Evolutionary conservation across 92 coral and sea anemone genomes (phyloP), one percentile per base, ranked within the genome.

Genomic region (Paramuricea clavata): DNA sequence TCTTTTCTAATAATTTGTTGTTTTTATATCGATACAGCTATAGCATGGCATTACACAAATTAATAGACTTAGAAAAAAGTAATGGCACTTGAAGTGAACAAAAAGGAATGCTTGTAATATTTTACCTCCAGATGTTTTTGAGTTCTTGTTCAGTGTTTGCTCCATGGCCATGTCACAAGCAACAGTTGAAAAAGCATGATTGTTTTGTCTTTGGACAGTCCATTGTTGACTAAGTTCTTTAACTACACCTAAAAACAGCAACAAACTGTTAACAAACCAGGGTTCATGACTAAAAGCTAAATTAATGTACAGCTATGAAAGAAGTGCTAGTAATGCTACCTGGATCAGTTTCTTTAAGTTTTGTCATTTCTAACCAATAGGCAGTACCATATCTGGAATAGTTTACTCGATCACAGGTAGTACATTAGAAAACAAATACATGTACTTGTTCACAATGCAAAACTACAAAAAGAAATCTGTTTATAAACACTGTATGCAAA

Each of bases 311-410:
- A 26, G 28, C 22, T 28, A 67, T 28, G 4, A 67, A 3, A 28
- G 39, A 2, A 67, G n/a, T n/a, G n/a, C n/a, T n/a, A n/a, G n/a
- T n/a, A n/a, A 15, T 27, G 33, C 25, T 86, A 86, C 90, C 90
- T 86, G 90, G 90, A 47, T 78, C 76, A 32, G 90, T 86, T 21
- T 47, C 47, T 78, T 86, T 43, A 28, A 78, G 81, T 21, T 72
- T 36, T 17, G 76, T 77, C 90, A 86, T 86, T 50, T 86, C 90
- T 6, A 86, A 47, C 90, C 78, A 78, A 43, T 78, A 87, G 15
- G 90, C 86, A 2, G 90, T 59, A 12, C 87, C 87, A 65, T 83
- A 83, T 69, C 80, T 43, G 17, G 87, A 80, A 19, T 86, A 86
- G 71, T 85, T 85, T 5, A 62, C 62, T 85, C 64, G 44, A 41